A percentile compares a stretch with the other conserved stretches of the same genome.
Evolutionary conservation across 2,888 invertebrate genomes (phyloP).

Genomic region (Drosophila paranaensis): DNA sequence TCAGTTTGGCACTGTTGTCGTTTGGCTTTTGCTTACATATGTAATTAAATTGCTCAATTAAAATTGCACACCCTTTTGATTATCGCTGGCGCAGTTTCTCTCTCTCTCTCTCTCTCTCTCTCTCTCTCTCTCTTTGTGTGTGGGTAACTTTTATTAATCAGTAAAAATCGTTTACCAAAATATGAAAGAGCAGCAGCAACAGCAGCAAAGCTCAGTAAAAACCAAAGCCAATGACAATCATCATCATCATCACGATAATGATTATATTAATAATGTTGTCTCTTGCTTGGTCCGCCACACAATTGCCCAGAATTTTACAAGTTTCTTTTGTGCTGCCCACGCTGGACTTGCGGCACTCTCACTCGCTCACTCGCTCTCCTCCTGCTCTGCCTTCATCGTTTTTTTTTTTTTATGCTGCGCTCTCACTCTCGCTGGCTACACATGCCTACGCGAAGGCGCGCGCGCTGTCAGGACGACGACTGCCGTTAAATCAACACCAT

Average conservation of each 20-base stretch:
- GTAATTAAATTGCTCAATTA: conserved; percentile 85
- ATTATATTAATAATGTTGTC: conserved; percentile 39
- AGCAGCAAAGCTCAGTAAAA: conserved; percentile 27
- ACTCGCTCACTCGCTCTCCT: background rate
- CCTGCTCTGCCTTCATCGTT: background rate
- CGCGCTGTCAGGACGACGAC: conserved; percentile 46
- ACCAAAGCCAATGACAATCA: conserved; percentile 37
- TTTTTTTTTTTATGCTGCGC: background rate
- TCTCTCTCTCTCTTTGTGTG: conserved; percentile 1
- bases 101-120: too few species aligned
- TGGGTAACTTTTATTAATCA: conserved; percentile 70
- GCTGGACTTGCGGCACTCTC: conserved; percentile 14
- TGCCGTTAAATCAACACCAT: conserved; percentile 82
- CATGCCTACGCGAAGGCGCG: conserved; percentile 29
- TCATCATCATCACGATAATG: conserved; percentile 13
- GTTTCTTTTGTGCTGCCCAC: conserved; percentile 57
- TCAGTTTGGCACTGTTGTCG: conserved; percentile 26
- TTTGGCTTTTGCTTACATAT: conserved; percentile 78
- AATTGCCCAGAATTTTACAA: conserved; percentile 67
- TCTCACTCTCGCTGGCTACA: conserved; percentile 2
- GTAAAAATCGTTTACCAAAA: conserved; percentile 69
- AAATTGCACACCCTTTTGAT: conserved; percentile 85
- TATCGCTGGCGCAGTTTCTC: conserved; percentile 73
- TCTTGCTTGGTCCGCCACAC: conserved; percentile 52
- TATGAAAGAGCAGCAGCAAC: conserved; percentile 30